A percentile compares a stretch with the other conserved stretches of the same genome.
phyloP scores from a whole-genome alignment of 1,140 invertebrate genomes.

The Papilio helenus region DNA sequence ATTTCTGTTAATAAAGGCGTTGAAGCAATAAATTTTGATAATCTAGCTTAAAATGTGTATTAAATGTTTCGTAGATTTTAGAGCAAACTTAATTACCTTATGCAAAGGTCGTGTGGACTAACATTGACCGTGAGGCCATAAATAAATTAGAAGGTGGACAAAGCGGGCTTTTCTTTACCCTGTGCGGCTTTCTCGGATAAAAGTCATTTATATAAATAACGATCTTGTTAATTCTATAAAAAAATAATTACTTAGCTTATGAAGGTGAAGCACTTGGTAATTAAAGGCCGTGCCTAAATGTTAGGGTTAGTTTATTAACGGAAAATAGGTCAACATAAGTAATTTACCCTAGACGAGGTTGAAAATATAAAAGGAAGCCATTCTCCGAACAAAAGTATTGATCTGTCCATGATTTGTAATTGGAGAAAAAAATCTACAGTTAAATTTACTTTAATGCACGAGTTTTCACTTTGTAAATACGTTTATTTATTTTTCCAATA shows the following conservation, averaged over 20 bases:
- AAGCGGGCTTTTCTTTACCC: not conserved
- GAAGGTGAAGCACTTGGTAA: not conserved
- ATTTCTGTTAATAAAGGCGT: not conserved
- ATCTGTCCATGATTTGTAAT: not conserved
- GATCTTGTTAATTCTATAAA: not conserved
- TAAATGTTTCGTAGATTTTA: not conserved
- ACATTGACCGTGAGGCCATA: not conserved
- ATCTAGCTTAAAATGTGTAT: not conserved
- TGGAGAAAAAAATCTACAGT: not conserved
- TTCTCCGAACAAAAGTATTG: not conserved
- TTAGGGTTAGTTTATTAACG: slow-evolving; percentile 32
- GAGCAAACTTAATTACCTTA: not conserved
- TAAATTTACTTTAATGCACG: not conserved
- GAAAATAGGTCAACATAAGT: not conserved
- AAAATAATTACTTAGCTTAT: not conserved
- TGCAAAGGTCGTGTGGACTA: not conserved
- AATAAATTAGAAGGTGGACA: not conserved
- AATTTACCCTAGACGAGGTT: not conserved
- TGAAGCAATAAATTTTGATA: not conserved
- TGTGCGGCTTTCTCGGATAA: not conserved
- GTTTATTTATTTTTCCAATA: too few relatives aligned
- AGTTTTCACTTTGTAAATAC: too few relatives aligned
- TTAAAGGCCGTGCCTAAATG: slow-evolving; percentile 10
- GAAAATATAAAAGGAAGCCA: not conserved
- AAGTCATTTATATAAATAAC: slow-evolving; percentile 15